Evolutionary conservation across 53 echinoderm and acorn worm species (phyloP).

Genomic region (Crossaster papposus): DNA sequence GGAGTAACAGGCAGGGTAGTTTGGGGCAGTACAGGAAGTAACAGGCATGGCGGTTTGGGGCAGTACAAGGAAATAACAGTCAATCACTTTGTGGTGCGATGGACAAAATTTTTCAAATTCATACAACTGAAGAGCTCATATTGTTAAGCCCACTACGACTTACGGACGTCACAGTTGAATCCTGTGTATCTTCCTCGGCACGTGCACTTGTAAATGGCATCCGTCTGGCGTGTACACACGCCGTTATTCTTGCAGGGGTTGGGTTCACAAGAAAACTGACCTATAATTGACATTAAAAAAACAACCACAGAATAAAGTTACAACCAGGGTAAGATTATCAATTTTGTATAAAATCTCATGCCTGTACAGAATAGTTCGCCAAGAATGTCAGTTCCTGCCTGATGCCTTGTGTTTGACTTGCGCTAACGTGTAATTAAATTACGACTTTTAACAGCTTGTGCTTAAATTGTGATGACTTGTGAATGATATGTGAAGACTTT

Average conservation of each 20-base stretch:
- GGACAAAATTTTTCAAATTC: neutral
- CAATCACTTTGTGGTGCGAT: neutral
- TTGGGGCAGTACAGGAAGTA: no score
- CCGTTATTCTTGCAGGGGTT: slow-evolving; percentile 42
- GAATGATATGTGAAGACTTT: no score
- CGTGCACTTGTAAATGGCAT: neutral
- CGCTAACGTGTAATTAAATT: neutral
- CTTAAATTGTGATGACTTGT: no score
- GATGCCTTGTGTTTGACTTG: no score
- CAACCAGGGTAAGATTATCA: neutral
- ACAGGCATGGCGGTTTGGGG: no score
- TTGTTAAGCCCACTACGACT: neutral
- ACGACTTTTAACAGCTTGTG: neutral
- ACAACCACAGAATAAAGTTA: neutral
- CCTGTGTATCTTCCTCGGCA: slow-evolving; percentile 28
- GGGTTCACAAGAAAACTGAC: slow-evolving; percentile 25
- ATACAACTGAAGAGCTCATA: neutral
- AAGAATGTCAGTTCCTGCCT: no score
- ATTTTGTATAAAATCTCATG: no score
- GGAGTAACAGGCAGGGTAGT: no score
- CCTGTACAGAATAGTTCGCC: no score
- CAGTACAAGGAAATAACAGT: no score
- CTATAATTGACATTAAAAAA: neutral
- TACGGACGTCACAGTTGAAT: slow-evolving; percentile 49
- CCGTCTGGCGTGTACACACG: neutral